phyloP scores from a whole-genome alignment of 2,113 vertebrate species.

The Microtus oregoni region DNA sequence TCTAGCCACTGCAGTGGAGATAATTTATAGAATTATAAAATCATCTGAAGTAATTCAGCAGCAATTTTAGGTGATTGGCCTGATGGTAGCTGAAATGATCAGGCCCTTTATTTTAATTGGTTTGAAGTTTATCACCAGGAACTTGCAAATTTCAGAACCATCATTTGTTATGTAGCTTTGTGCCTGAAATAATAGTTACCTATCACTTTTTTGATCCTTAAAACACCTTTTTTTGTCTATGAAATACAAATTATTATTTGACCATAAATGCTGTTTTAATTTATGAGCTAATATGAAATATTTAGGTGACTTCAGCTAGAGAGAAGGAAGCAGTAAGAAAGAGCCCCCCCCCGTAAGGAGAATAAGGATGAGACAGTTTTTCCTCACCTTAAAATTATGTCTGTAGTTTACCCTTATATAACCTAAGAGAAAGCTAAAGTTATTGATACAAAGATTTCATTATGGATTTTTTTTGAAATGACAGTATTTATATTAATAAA shows the following conservation, averaged over 20 bases:
- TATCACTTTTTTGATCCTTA: slow-evolving; percentile 36
- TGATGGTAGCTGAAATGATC: slow-evolving; percentile 10
- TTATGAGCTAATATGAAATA: not conserved
- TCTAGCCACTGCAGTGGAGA: not conserved
- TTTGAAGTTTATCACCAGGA: not conserved
- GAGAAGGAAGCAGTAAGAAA: not conserved
- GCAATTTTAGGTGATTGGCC: not conserved
- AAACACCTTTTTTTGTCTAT: not conserved
- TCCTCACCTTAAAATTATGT: not conserved
- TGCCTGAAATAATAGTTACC: not conserved
- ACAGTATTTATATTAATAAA: not conserved
- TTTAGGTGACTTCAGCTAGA: not conserved
- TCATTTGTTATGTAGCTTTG: not conserved
- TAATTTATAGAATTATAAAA: not conserved
- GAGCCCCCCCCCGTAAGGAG: not conserved
- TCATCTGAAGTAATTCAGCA: slow-evolving; percentile 29
- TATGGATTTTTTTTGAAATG: slow-evolving; percentile 17
- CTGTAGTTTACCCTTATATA: not conserved
- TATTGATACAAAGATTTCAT: not conserved
- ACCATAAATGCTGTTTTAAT: not conserved
- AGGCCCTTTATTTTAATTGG: slow-evolving; percentile 1
- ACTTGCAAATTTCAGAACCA: slow-evolving; percentile 9
- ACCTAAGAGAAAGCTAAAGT: slow-evolving; percentile 19
- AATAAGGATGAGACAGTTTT: not conserved
- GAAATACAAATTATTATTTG: slow-evolving; percentile 7